These are phyloP conservation scores for Drosophila triauraria DNA, from an alignment of 1,140 invertebrate genomes.

Conservation along the genomic window DNA sequence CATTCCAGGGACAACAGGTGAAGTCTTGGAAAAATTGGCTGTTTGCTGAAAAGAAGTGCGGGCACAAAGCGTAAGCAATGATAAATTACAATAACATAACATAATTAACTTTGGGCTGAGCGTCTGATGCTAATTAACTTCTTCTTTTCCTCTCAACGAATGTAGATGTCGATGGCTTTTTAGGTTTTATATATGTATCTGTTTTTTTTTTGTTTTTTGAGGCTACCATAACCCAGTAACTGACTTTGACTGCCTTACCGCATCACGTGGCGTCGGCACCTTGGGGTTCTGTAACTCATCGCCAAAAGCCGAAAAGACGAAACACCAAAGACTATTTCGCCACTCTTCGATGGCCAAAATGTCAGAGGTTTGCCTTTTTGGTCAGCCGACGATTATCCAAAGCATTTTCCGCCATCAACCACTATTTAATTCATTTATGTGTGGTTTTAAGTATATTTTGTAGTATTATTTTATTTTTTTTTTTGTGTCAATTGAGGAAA, in stretches of 20 bases:
- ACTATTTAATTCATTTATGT: conserved; percentile 36
- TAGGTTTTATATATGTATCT: conserved; percentile 18
- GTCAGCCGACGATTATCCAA: conserved; percentile 59
- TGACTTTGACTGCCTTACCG: conserved; percentile 56
- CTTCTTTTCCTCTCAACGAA: conserved; percentile 31
- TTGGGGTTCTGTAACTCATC: conserved; percentile 66
- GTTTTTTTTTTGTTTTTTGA: conserved; percentile 3
- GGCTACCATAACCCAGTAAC: conserved; percentile 71
- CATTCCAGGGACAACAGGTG: conserved; percentile 24
- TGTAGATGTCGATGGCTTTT: conserved; percentile 27
- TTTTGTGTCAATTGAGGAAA: conserved; percentile 46
- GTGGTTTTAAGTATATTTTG: conserved; percentile 16
- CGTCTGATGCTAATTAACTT: conserved; percentile 67
- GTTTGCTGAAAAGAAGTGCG: conserved; percentile 60
- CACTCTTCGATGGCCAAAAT: conserved; percentile 56
- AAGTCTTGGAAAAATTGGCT: conserved; percentile 49
- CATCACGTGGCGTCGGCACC: conserved; percentile 49
- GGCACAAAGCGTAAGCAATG: conserved; percentile 74
- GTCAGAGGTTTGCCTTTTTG: conserved; percentile 42
- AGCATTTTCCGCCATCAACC: conserved; percentile 61
- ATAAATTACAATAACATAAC: conserved; percentile 76
- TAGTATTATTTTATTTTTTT: neutral
- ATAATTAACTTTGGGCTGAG: conserved; percentile 63
- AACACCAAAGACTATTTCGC: conserved; percentile 45
- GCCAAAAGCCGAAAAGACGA: conserved; percentile 3